Percentiles rank a stretch among this genome's conserved stretches.
Evolutionary conservation across 2,113 vertebrate species (phyloP).

Genomic region (Hypanus sabinus): DNA sequence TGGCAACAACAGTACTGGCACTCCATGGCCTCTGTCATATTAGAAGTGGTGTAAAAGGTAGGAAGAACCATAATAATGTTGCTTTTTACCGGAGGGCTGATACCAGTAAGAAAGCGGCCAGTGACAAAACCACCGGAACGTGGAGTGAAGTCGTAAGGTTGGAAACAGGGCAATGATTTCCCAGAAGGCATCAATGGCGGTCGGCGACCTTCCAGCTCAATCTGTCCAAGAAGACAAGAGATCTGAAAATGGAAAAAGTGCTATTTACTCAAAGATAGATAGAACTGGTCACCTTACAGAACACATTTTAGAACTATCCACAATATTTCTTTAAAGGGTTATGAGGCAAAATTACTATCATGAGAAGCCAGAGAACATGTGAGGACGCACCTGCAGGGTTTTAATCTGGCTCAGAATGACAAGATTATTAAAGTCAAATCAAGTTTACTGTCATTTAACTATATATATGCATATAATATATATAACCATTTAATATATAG

Average conservation of each 20-base stretch:
- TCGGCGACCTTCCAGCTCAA: slow-evolving; percentile 88
- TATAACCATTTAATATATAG: too few species aligned
- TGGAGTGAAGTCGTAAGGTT: slow-evolving; percentile 80
- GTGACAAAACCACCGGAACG: slow-evolving; percentile 87
- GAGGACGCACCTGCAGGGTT: not conserved
- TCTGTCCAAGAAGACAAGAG: slow-evolving; percentile 91
- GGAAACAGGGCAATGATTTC: slow-evolving; percentile 88
- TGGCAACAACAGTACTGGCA: not conserved
- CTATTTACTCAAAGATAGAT: not conserved
- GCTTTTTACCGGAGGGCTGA: slow-evolving; percentile 75
- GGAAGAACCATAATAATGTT: not conserved
- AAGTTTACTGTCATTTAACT: too few species aligned
- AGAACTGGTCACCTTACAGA: not conserved
- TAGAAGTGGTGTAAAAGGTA: not conserved
- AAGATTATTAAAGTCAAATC: not conserved
- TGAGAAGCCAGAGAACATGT: too few species aligned
- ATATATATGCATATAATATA: too few species aligned
- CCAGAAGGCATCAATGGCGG: slow-evolving; percentile 94
- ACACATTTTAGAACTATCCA: not conserved
- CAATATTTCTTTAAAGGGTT: not conserved
- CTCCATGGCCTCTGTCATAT: not conserved
- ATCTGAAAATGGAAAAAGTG: slow-evolving; percentile 61
- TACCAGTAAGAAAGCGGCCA: slow-evolving; percentile 90
- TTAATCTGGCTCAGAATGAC: not conserved
- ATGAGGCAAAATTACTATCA: not conserved